Percentiles rank a stretch among this genome's conserved stretches.
These are phyloP conservation scores for Solenopsis invicta DNA, from an alignment of 1,140 invertebrate genomes.

Conservation along the genomic window DNA sequence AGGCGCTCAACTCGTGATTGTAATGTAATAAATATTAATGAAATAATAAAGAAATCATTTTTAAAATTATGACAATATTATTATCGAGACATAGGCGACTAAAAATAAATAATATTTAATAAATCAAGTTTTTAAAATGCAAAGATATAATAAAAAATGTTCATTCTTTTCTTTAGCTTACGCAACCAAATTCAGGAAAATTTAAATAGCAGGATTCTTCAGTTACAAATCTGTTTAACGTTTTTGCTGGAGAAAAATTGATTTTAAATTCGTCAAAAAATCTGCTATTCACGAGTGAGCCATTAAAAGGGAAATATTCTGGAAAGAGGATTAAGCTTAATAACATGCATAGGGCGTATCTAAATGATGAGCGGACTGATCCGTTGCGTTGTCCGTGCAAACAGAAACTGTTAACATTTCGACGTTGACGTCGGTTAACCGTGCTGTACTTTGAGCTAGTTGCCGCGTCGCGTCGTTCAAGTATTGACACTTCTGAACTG, in stretches of 20 bases:
- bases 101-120: background rate
- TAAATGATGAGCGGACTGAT: slow-evolving; percentile 39
- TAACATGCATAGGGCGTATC: slow-evolving; percentile 1
- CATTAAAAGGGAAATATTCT: slow-evolving; percentile 10
- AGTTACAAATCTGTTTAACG: background rate
- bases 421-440: slow-evolving; percentile 51
- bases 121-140: background rate
- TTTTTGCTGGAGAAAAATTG: background rate
- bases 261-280: background rate
- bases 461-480: slow-evolving; percentile 15
- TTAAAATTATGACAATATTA: background rate
- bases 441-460: slow-evolving; percentile 36
- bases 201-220: slow-evolving; percentile 10
- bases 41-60: background rate
- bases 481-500: slow-evolving; percentile 48
- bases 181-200: background rate
- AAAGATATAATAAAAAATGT: background rate
- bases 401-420: slow-evolving; percentile 57
- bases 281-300: background rate
- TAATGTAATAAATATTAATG: background rate
- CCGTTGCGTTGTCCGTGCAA: slow-evolving; percentile 13
- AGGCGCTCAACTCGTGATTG: background rate
- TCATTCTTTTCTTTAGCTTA: background rate
- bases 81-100: background rate
- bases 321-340: background rate